Percentiles rank a stretch among this genome's conserved stretches.
phyloP scores from a whole-genome alignment of 1,140 invertebrate species.

The Macrobrachium rosenbergii region DNA sequence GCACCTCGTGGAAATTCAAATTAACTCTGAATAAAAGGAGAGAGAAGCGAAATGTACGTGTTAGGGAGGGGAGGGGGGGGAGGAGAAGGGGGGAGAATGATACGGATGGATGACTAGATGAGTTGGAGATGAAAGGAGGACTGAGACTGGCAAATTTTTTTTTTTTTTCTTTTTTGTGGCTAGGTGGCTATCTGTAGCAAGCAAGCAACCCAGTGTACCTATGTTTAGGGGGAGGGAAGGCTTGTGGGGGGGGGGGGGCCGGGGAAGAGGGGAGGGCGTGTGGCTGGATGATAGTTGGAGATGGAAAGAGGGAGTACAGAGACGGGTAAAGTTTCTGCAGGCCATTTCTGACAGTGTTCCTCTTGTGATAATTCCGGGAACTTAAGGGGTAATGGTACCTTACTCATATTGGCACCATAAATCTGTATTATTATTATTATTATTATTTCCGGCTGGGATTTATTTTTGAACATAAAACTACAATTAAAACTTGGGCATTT shows the following conservation, averaged over 20 bases:
- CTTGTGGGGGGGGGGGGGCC: too few relatives aligned
- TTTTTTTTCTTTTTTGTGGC: too few relatives aligned
- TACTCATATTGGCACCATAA: too few relatives aligned
- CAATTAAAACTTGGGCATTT: background rate
- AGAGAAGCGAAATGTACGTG: background rate
- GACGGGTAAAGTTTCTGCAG: background rate
- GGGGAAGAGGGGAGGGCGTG: too few relatives aligned
- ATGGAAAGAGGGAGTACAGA: background rate
- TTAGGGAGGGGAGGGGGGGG: background rate
- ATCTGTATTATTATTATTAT: too few relatives aligned
- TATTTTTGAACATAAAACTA: background rate
- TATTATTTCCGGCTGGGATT: background rate
- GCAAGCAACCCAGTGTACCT: too few relatives aligned
- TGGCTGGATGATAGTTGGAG: background rate
- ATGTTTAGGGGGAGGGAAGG: too few relatives aligned
- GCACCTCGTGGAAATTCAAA: background rate
- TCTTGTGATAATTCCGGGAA: background rate
- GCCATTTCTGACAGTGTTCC: background rate
- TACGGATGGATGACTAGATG: background rate
- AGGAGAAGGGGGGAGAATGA: background rate
- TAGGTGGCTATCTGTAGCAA: too few relatives aligned
- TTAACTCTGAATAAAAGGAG: background rate
- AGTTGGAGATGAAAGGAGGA: background rate
- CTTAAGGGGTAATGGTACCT: background rate
- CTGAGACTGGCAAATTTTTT: too few relatives aligned